Evolutionary conservation across 2,888 invertebrate genomes (phyloP), one percentile per base, ranked within the genome.

Genomic region (Masnerella sp.): DNA sequence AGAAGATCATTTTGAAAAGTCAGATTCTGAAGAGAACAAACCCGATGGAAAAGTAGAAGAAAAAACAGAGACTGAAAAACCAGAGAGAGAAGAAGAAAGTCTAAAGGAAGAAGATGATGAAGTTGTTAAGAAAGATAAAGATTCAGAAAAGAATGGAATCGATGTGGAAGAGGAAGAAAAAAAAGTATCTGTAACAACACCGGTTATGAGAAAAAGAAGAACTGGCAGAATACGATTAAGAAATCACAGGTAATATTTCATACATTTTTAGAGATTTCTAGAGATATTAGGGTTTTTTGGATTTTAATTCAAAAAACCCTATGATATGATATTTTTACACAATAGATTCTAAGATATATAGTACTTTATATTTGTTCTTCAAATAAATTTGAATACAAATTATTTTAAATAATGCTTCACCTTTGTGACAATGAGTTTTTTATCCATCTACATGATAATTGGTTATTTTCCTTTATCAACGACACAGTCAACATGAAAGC

Each of bases 11-110:
- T 81, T 65, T 9, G 90, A 91, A 67, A 91, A 91, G 79, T 89
- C 89, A 1, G 90, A 89, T 71, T 88, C 89, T 0, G 90, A 90
- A 71, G 90, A 87, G 43, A 88, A 87, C 75, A 70, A 62, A 51
- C n/a, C 78, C 72, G 49, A 0, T 2, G 17, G 15, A 17, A 34
- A 64, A n/a, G n/a, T 40, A 0, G 49, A 34, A 20, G 18, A 5
- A 11, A 9, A 18, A 7, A 30, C 8, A 9, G 9, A 36, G 7
- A 9, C n/a, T 2, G 11, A 40, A 18, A 14, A 70, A 43, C 74
- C 69, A 17, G 74, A 54, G n/a, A 42, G n/a, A n/a, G n/a, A 62
- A 8, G 67, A 76, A 5, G 78, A 77, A 22, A 22, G 36, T 3
- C 71, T 77, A 34, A 71, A 22, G 20, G 59, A 78, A 11, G 64